Base-by-base conservation (phyloP, 2,797 vertebrate species). In the Falco cherrug region DNA sequence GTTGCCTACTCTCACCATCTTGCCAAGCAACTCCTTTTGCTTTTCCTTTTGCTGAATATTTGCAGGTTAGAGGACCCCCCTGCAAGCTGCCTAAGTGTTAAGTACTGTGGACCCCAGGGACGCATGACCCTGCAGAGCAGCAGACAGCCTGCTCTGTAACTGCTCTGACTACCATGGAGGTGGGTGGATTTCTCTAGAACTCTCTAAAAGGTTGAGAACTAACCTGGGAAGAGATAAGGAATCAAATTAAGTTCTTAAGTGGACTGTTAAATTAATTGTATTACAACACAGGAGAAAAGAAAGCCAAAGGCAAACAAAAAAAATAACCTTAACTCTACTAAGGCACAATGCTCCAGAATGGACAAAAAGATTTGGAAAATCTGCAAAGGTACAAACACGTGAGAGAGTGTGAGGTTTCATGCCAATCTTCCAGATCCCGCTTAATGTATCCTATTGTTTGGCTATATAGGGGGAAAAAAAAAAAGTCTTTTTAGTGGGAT, bases 301-400 rank as follows among this genome's bases (percentile, higher is more conserved):
- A 94, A 94, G 47, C 18, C 67, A 80, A 92, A 92, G 26, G 37
- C 48, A 93, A 87, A 48, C 26, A 87, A 57, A 92, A 92, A 48
- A 65, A 64, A 37, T 0, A 63, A 45, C 28, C 15, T 41, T 53
- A 84, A 75, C 28, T 77, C 43, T 73, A 48, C 33, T 67, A 14
- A 59, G 43, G 26, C 25, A 17, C 6, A 2, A 43, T 71, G 48
- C 16, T 69, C 35, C 33, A 75, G 47, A 88, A 91, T 17, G 26
- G 57, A 87, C 41, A 81, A n/a, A 83, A 39, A 85, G 20, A 77
- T 80, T 1, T 63, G 24, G 51, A 85, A 85, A 84, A 78, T 57
- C 35, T 59, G 61, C 3, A 16, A 51, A 93, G 28, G 24, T 56
- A 25, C 5, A 70, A 48, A 69, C 28, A 61, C 13, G 8, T 51